phyloP scores from a whole-genome alignment of 2,113 vertebrate species.

The Parotia lawesii region DNA sequence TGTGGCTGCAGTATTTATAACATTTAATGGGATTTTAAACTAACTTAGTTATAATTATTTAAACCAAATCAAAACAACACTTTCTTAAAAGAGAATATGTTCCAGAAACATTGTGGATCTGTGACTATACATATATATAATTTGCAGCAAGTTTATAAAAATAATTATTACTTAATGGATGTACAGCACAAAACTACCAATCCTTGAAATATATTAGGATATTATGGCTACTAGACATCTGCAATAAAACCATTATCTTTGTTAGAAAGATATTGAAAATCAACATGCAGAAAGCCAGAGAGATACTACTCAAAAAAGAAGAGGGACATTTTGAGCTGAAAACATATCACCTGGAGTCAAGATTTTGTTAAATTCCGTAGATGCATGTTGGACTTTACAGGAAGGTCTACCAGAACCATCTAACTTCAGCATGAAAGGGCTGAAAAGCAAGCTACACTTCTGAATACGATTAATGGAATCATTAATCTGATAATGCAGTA shows the following conservation, averaged over 20 bases:
- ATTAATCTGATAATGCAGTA: not conserved
- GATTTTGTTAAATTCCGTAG: not conserved
- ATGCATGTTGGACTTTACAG: not conserved
- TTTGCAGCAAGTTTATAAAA: not conserved
- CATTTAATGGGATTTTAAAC: not conserved
- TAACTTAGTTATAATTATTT: not conserved
- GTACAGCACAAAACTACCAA: not conserved
- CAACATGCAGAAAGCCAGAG: not conserved
- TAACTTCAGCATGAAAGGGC: not conserved
- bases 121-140: not conserved
- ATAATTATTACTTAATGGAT: not conserved
- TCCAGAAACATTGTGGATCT: not conserved
- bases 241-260: not conserved
- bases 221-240: not conserved
- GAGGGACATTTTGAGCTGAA: not conserved
- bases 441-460: not conserved
- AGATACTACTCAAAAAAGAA: not conserved
- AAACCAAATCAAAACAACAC: not conserved
- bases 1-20: not conserved
- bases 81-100: not conserved
- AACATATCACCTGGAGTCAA: not conserved
- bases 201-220: not conserved
- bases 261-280: not conserved
- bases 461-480: not conserved
- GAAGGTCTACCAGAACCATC: not conserved